Percentiles rank a stretch among this genome's conserved stretches.
Evolutionary conservation across 53 echinoderm and acorn worm genomes (phyloP).

Genomic region (Echinarachnius parma): DNA sequence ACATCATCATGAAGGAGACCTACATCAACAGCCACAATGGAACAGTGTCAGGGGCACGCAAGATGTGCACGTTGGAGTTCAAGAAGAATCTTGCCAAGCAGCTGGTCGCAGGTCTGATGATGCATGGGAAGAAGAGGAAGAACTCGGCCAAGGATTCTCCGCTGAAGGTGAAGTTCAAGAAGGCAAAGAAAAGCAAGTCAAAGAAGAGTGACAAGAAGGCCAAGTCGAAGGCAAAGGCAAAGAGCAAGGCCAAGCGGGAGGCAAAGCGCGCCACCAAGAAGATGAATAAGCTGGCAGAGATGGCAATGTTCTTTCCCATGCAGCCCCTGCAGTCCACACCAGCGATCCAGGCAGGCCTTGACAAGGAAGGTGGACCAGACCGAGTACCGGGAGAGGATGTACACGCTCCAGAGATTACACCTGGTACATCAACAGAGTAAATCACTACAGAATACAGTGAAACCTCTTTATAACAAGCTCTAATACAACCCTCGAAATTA

Average conservation of each 20-base stretch:
- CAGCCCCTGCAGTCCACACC: too few relatives aligned
- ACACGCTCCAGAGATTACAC: too few relatives aligned
- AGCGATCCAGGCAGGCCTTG: too few relatives aligned
- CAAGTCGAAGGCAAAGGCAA: constrained; percentile 2
- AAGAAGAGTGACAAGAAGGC: constrained; percentile 34
- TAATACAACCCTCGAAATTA: too few relatives aligned
- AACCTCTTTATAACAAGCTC: too few relatives aligned
- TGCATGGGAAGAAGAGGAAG: constrained; percentile 28
- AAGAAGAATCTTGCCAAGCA: constrained; percentile 45
- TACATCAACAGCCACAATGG: constrained; percentile 11
- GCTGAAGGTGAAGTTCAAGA: constrained; percentile 43
- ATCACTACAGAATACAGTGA: too few relatives aligned
- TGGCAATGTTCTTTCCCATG: constrained; percentile 27
- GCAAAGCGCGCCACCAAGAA: neutral
- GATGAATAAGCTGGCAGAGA: constrained; percentile 8
- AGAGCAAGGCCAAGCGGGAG: constrained; percentile 5
- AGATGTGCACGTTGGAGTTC: constrained; percentile 48
- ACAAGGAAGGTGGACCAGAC: too few relatives aligned
- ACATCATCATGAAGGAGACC: constrained; percentile 41
- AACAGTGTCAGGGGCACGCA: constrained; percentile 12
- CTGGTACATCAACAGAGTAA: too few relatives aligned
- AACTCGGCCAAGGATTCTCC: constrained; percentile 8
- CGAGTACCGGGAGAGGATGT: too few relatives aligned
- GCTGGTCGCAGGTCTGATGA: constrained; percentile 36
- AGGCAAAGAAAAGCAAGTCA: constrained; percentile 22